Evolutionary conservation across 2,888 invertebrate genomes (phyloP), one percentile per base, ranked within the genome.

Genomic region (Nephrotoma guestfalica): DNA sequence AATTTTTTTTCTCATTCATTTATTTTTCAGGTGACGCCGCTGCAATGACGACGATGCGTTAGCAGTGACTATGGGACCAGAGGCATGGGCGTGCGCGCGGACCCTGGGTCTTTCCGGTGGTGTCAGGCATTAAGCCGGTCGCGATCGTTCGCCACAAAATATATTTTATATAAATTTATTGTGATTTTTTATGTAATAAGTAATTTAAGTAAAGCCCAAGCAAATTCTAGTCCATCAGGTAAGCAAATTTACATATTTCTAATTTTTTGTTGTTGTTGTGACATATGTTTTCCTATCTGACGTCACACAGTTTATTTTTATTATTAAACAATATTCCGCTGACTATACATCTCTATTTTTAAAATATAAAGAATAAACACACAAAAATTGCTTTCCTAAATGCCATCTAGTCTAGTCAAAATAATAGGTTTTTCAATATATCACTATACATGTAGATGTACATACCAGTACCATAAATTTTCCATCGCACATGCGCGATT

Each of bases 31-130:
- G 93, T 93, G 92, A 93, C 92, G 92, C 92, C 92, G 94, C 94
- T 94, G 93, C 93, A 93, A 94, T 93, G 94, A 95, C 94, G 93
- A 95, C 94, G 95, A 95, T 94, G 95, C 94, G 94, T 94, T 93
- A 94, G 93, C 93, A 92, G 92, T 93, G 93, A 94, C 93, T 94
- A 96, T 96, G 96, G 96, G 95, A 96, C 94, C 94, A 95, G 95
- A 96, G 96, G 96, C 94, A 96, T 96, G 96, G 96, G 96, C 95
- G 95, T 96, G 95, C 95, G 95, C 94, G 95, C 95, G 95, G 95
- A 95, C 95, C 96, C 94, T 94, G 92, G 93, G 94, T 94, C 93
- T 94, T 93, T 93, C 92, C 92, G 93, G 93, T 93, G 93, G 93
- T 93, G 93, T 92, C 92, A 92, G 93, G 92, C 92, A 92, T 92